Conservation (phyloP, 2,888 invertebrate genomes). For the Sesia bembeciformis region DNA sequence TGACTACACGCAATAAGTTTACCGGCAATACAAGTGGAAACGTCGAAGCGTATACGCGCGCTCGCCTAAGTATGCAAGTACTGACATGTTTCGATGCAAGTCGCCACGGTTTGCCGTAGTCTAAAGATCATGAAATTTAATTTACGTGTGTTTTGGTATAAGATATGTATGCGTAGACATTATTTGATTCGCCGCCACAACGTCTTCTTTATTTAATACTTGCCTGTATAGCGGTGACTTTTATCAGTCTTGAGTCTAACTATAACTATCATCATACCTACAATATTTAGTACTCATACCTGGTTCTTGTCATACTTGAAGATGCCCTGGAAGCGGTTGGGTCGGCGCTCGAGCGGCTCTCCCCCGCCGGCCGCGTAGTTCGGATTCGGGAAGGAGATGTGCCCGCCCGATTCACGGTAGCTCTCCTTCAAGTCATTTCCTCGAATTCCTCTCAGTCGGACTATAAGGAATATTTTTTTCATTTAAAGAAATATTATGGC, state of each 20-base stretch:
- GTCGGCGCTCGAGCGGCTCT: slow-evolving; percentile 38
- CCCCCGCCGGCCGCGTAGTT: slow-evolving; percentile 81
- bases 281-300: slow-evolving; percentile 42
- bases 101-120: no score
- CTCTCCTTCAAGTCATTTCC: slow-evolving; percentile 47
- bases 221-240: no score
- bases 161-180: no score
- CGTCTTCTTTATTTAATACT: no score
- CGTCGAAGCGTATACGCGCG: no score
- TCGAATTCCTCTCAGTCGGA: slow-evolving; percentile 6
- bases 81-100: no score
- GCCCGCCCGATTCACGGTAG: slow-evolving; percentile 75
- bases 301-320: slow-evolving; percentile 87
- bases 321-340: slow-evolving; percentile 70
- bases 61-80: no score
- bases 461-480: background rate
- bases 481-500: background rate
- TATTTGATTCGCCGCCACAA: no score
- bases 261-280: background rate
- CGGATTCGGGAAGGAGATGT: slow-evolving; percentile 91
- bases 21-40: no score
- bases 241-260: background rate
- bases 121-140: no score
- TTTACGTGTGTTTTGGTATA: no score
- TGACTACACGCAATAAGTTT: no score